Conservation (phyloP, 2,888 invertebrate genomes). For the Conchocele bisecta region DNA sequence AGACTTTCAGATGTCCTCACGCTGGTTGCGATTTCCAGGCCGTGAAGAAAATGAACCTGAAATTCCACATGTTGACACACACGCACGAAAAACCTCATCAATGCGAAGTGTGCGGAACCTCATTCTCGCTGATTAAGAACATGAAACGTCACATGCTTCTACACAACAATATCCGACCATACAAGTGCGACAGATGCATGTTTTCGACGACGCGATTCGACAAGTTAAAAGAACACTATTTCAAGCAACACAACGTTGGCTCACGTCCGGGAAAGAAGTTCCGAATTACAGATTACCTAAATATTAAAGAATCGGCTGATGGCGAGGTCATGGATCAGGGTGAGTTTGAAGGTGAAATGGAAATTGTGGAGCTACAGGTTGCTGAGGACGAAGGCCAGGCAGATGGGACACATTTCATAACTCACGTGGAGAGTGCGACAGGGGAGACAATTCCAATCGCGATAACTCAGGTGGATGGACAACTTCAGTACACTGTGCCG, state of each 20-base stretch:
- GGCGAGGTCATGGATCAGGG: background rate
- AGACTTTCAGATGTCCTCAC: slow-evolving; percentile 84
- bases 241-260: slow-evolving; percentile 79
- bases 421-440: slow-evolving; percentile 37
- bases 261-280: slow-evolving; percentile 70
- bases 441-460: slow-evolving; percentile 50
- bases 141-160: slow-evolving; percentile 83
- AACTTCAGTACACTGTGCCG: slow-evolving; percentile 9
- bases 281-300: slow-evolving; percentile 50
- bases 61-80: slow-evolving; percentile 85
- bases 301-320: background rate
- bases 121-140: slow-evolving; percentile 85
- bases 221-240: slow-evolving; percentile 85
- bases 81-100: slow-evolving; percentile 85
- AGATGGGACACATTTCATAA: slow-evolving; percentile 25
- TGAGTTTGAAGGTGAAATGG: background rate
- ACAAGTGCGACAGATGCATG: slow-evolving; percentile 83
- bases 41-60: slow-evolving; percentile 85
- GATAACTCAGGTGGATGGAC: slow-evolving; percentile 39
- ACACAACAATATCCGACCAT: slow-evolving; percentile 74
- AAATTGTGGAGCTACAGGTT: background rate
- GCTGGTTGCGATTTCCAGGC: slow-evolving; percentile 83
- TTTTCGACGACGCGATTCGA: slow-evolving; percentile 84
- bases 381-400: slow-evolving; percentile 1
- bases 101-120: slow-evolving; percentile 85